Conservation (phyloP, 2,113 vertebrate genomes). For the Microcebus murinus region DNA sequence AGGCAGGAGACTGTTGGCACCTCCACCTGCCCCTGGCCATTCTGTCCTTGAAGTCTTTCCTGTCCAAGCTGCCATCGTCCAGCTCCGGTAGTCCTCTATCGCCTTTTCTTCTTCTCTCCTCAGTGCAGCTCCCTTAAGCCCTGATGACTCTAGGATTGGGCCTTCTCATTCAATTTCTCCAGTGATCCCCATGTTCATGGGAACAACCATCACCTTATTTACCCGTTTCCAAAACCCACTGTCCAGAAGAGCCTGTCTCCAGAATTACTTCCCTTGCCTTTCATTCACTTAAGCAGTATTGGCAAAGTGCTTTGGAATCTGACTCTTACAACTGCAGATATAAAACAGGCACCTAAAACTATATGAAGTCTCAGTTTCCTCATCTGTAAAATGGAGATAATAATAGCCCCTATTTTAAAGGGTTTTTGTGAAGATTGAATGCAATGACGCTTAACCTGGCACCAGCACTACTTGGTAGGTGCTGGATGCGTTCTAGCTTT, state of each 20-base stretch:
- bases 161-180: neutral
- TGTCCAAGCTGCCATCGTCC: neutral
- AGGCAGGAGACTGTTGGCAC: neutral
- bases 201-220: neutral
- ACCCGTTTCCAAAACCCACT: neutral
- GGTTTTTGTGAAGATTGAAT: constrained; percentile 3
- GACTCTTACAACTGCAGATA: neutral
- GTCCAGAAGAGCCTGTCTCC: neutral
- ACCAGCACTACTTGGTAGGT: neutral
- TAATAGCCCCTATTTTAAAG: neutral
- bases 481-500: neutral
- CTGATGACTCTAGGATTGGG: neutral
- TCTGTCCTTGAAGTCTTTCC: neutral
- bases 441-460: neutral
- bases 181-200: neutral
- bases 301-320: neutral
- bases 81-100: neutral
- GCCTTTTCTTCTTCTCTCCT: neutral
- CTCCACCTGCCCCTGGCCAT: neutral
- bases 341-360: neutral
- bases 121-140: neutral
- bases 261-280: neutral
- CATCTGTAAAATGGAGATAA: neutral
- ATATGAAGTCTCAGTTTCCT: neutral
- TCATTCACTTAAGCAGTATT: neutral